Conservation (phyloP, 2,797 vertebrate genomes). For the Gastrophryne carolinensis region DNA sequence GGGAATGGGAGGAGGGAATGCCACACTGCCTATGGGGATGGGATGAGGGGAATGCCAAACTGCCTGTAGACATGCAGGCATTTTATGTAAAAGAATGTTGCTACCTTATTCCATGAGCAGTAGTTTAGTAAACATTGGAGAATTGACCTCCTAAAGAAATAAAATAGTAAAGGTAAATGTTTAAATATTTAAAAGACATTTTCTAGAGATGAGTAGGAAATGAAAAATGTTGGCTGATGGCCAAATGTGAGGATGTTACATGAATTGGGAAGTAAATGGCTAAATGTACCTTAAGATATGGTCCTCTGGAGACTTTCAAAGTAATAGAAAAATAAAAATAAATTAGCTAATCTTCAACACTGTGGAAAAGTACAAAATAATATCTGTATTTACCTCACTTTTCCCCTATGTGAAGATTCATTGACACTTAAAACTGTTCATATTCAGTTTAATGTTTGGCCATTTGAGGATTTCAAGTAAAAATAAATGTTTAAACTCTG, state of each 20-base stretch:
- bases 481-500: constrained; percentile 5
- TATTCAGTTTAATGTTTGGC: constrained; percentile 13
- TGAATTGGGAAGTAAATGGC: constrained; percentile 12
- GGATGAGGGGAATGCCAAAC: too few species aligned
- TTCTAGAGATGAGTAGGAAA: constrained; percentile 34
- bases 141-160: constrained; percentile 16
- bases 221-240: constrained; percentile 16
- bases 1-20: too few species aligned
- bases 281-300: constrained; percentile 25
- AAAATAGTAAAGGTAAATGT: neutral
- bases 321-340: constrained; percentile 31
- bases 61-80: neutral
- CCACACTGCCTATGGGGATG: too few species aligned
- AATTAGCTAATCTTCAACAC: constrained; percentile 15
- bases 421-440: constrained; percentile 9
- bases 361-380: neutral
- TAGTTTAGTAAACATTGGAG: constrained; percentile 4
- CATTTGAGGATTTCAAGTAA: constrained; percentile 21
- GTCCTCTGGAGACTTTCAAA: constrained; percentile 8
- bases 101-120: neutral
- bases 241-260: constrained; percentile 10
- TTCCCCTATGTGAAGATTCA: constrained; percentile 25
- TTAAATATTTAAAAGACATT: constrained; percentile 42
- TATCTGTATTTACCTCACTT: neutral
- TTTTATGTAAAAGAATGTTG: neutral